These are phyloP conservation scores for Opisthograptis luteolata DNA, from an alignment of 2,888 invertebrate genomes.

Conservation along the genomic window DNA sequence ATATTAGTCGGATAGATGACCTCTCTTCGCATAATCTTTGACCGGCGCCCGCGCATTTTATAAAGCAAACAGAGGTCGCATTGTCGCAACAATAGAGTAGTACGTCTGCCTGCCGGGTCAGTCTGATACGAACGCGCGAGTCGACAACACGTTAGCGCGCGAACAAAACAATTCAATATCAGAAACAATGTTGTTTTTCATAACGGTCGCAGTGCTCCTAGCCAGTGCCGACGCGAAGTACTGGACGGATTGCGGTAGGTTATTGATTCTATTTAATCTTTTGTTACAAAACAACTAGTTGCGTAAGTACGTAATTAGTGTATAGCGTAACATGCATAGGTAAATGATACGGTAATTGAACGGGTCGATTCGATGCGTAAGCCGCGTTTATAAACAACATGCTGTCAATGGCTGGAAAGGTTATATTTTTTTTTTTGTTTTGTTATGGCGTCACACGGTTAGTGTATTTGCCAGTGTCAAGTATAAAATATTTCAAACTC, in stretches of 20 bases:
- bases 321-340: slow-evolving; percentile 1
- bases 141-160: slow-evolving; percentile 74
- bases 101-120: slow-evolving; percentile 60
- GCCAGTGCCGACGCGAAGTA: slow-evolving; percentile 73
- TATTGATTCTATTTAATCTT: slow-evolving; percentile 23
- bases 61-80: slow-evolving; percentile 71
- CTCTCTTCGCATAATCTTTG: slow-evolving; percentile 59
- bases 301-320: neutral
- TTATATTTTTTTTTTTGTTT: too few relatives aligned
- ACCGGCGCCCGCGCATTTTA: slow-evolving; percentile 70
- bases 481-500: too few relatives aligned
- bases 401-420: too few relatives aligned
- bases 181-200: slow-evolving; percentile 63
- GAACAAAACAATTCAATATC: slow-evolving; percentile 35
- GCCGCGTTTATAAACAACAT: too few relatives aligned
- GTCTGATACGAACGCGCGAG: slow-evolving; percentile 68
- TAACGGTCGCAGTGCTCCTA: slow-evolving; percentile 59
- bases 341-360: too few relatives aligned
- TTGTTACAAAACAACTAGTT: too few relatives aligned
- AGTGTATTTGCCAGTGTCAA: too few relatives aligned
- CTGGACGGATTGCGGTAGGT: slow-evolving; percentile 76
- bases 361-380: too few relatives aligned
- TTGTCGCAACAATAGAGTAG: too few relatives aligned
- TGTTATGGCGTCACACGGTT: too few relatives aligned
- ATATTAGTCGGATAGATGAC: too few relatives aligned